Evolutionary conservation across 2,113 vertebrate genomes (phyloP).

Genomic region (Halcyon malimbica): DNA sequence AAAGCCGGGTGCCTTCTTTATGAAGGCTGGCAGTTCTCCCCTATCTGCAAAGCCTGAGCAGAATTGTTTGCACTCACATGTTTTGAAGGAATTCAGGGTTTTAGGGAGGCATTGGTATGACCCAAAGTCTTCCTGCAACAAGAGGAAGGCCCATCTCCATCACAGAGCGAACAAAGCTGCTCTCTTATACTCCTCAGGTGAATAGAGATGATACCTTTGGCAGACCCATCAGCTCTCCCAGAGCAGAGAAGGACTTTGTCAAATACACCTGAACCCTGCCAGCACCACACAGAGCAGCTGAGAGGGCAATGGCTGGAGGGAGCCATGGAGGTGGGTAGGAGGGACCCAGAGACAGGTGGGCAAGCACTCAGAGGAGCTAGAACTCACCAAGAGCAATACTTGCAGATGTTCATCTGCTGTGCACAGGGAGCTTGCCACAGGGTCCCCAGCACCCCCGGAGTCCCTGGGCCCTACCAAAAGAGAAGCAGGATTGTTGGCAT

Average conservation of each 20-base stretch:
- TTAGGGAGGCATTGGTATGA: not conserved
- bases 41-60: not conserved
- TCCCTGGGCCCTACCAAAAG: not conserved
- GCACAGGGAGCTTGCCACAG: not conserved
- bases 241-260: not conserved
- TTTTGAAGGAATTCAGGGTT: not conserved
- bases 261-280: not conserved
- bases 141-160: not conserved
- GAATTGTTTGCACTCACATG: not conserved
- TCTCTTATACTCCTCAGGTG: not conserved
- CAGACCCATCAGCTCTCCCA: not conserved
- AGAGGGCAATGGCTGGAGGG: not conserved
- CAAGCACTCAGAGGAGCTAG: not conserved
- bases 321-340: not conserved
- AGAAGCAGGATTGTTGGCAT: not conserved
- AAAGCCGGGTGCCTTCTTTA: not conserved
- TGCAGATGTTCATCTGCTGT: not conserved
- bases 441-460: not conserved
- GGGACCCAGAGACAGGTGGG: no score
- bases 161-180: not conserved
- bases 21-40: not conserved
- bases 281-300: not conserved
- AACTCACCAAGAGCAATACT: not conserved
- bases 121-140: not conserved
- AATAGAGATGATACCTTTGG: not conserved